phyloP scores from a whole-genome alignment of 92 coral and sea anemone genomes.

The Nematostella vectensis region DNA sequence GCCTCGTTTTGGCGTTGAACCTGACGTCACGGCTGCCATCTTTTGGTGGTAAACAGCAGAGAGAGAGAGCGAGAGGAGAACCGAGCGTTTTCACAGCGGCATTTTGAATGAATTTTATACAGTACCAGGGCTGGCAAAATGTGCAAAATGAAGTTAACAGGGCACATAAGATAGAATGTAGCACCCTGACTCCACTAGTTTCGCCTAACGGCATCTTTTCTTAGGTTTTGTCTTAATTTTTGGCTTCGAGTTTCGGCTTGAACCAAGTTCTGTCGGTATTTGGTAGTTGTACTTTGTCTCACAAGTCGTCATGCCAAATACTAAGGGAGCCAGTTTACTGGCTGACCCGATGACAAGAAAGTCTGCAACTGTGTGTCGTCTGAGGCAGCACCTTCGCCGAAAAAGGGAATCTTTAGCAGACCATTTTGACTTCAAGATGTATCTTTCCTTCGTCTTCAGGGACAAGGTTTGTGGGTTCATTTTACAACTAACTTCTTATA shows the following conservation, averaged over 20 bases:
- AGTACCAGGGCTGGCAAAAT: slow-evolving; percentile 36
- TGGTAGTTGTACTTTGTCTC: too few species aligned
- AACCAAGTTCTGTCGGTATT: background rate
- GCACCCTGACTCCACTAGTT: background rate
- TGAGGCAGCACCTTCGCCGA: slow-evolving; percentile 69
- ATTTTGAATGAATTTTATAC: slow-evolving; percentile 44
- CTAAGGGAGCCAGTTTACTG: slow-evolving; percentile 16
- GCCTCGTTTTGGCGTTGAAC: slow-evolving; percentile 15
- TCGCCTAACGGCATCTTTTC: background rate
- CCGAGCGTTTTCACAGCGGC: slow-evolving; percentile 6
- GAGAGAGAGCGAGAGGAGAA: slow-evolving; percentile 2
- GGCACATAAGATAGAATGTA: slow-evolving; percentile 28
- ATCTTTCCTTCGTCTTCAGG: slow-evolving; percentile 80
- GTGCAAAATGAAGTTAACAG: slow-evolving; percentile 61
- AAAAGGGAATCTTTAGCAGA: slow-evolving; percentile 82
- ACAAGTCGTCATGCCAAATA: slow-evolving; percentile 24
- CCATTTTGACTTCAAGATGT: slow-evolving; percentile 85
- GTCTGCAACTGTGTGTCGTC: slow-evolving; percentile 48
- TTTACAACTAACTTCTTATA: too few species aligned
- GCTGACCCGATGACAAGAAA: slow-evolving; percentile 79
- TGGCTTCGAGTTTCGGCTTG: slow-evolving; percentile 3
- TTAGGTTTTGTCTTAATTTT: background rate
- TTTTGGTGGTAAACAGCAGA: slow-evolving; percentile 12
- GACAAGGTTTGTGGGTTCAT: slow-evolving; percentile 80
- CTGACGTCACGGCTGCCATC: slow-evolving; percentile 52